Evolutionary conservation across 2,888 invertebrate genomes (phyloP).

Genomic region (Sminthurinus aureus): DNA sequence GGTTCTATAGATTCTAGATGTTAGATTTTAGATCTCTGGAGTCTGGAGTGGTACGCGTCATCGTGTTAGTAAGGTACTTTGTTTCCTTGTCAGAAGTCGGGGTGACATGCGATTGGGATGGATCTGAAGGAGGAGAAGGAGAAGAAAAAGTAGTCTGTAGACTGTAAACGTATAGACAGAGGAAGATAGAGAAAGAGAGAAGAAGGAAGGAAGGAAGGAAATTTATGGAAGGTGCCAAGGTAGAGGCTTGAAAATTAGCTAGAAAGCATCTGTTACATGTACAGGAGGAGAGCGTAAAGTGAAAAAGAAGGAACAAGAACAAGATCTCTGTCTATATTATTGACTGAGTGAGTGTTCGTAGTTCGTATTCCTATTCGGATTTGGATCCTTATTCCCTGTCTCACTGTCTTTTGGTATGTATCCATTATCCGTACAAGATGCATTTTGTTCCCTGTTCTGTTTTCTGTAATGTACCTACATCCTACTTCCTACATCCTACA

Average conservation of each 20-base stretch:
- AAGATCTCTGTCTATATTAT: slow-evolving; percentile 13
- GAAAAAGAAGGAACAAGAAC: slow-evolving; percentile 4
- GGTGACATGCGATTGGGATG: slow-evolving; percentile 41
- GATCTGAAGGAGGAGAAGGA: not conserved
- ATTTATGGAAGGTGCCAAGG: slow-evolving; percentile 56
- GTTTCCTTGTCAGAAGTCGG: slow-evolving; percentile 32
- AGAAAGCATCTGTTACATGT: slow-evolving; percentile 55
- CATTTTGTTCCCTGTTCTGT: slow-evolving; percentile 8
- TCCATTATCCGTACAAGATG: not conserved
- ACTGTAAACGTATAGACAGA: no score
- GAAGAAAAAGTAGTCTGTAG: not conserved
- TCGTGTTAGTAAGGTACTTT: slow-evolving; percentile 38
- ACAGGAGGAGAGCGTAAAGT: not conserved
- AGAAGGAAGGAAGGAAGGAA: slow-evolving; percentile 14
- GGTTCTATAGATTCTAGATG: no score
- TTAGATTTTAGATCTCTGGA: slow-evolving; percentile 2
- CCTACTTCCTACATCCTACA: not conserved
- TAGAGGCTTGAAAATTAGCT: slow-evolving; percentile 51
- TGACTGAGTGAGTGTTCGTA: slow-evolving; percentile 14
- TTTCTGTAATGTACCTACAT: slow-evolving; percentile 3
- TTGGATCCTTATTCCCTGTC: not conserved
- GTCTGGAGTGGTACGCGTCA: slow-evolving; percentile 27
- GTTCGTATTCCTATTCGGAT: no score
- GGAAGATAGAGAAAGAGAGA: not conserved
- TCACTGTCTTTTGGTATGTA: not conserved